Percentiles rank a stretch among this genome's conserved stretches.
These are phyloP conservation scores for Pachymerium ferrugineum DNA, from an alignment of 2,888 invertebrate genomes.

Conservation along the genomic window DNA sequence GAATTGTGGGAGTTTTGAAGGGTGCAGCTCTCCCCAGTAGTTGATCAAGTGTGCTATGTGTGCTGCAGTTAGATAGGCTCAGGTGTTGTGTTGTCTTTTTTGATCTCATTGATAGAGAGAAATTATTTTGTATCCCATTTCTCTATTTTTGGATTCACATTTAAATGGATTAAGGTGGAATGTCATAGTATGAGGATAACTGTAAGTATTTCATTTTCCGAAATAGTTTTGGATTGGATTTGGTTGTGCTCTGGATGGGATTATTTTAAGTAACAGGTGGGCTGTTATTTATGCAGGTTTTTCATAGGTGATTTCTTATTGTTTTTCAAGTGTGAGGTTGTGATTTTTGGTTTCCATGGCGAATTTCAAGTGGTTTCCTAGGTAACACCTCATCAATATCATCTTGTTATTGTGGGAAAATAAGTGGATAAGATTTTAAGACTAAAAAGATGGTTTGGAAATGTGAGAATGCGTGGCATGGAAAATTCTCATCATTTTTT, in stretches of 20 bases:
- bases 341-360: background rate
- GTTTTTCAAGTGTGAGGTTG: background rate
- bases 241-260: background rate
- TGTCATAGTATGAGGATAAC: background rate
- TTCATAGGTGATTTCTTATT: background rate
- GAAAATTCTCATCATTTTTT: too few relatives aligned
- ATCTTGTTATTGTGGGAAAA: conserved; percentile 13
- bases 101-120: background rate
- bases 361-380: background rate
- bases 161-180: background rate
- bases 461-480: too few relatives aligned
- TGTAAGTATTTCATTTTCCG: background rate
- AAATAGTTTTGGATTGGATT: background rate
- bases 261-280: background rate
- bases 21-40: background rate
- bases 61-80: background rate
- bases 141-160: background rate
- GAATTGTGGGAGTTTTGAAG: conserved; percentile 3
- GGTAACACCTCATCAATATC: background rate
- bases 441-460: background rate
- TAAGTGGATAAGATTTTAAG: background rate
- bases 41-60: background rate
- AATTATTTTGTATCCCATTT: background rate
- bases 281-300: background rate
- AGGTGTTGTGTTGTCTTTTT: background rate